Percentiles rank a stretch among this genome's conserved stretches.
Conservation (phyloP, 2,888 invertebrate genomes). For the Drosophila anceps region DNA sequence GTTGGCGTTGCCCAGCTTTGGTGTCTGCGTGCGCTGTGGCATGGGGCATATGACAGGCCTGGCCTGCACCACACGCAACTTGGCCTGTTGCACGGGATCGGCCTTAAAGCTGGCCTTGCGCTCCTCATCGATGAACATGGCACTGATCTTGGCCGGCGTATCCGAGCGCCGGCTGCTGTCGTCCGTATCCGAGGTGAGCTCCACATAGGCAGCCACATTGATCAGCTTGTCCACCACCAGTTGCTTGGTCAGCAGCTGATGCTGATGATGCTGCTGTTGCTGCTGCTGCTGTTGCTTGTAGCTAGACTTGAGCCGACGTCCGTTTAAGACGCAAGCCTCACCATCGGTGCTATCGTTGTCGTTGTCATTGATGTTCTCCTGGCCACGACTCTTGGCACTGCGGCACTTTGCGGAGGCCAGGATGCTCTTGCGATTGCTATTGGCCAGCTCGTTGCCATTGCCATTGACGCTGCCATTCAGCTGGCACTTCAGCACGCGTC, state of each 20-base stretch:
- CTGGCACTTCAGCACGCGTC: slow-evolving; percentile 89
- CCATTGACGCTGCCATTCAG: slow-evolving; percentile 74
- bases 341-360: slow-evolving; percentile 87
- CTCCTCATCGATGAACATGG: slow-evolving; percentile 85
- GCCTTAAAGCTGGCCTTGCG: slow-evolving; percentile 85
- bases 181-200: slow-evolving; percentile 85
- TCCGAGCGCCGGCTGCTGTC: slow-evolving; percentile 85
- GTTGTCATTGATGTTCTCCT: slow-evolving; percentile 85
- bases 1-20: slow-evolving; percentile 32
- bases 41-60: slow-evolving; percentile 54
- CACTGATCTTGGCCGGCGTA: slow-evolving; percentile 84
- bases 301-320: slow-evolving; percentile 83
- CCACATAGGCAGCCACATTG: slow-evolving; percentile 85
- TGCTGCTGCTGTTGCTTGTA: slow-evolving; percentile 64
- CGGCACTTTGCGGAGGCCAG: slow-evolving; percentile 94
- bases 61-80: slow-evolving; percentile 49
- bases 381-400: slow-evolving; percentile 88
- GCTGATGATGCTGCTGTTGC: slow-evolving; percentile 51
- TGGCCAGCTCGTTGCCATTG: slow-evolving; percentile 31
- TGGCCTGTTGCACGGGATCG: slow-evolving; percentile 81
- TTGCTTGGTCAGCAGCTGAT: slow-evolving; percentile 65
- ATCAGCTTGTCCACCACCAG: slow-evolving; percentile 85
- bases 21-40: slow-evolving; percentile 55
- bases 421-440: slow-evolving; percentile 92
- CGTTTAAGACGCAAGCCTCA: slow-evolving; percentile 82